A percentile compares a stretch with the other conserved stretches of the same genome.
Evolutionary conservation across 2,888 invertebrate species (phyloP).

Genomic region (Lasiommata megera): DNA sequence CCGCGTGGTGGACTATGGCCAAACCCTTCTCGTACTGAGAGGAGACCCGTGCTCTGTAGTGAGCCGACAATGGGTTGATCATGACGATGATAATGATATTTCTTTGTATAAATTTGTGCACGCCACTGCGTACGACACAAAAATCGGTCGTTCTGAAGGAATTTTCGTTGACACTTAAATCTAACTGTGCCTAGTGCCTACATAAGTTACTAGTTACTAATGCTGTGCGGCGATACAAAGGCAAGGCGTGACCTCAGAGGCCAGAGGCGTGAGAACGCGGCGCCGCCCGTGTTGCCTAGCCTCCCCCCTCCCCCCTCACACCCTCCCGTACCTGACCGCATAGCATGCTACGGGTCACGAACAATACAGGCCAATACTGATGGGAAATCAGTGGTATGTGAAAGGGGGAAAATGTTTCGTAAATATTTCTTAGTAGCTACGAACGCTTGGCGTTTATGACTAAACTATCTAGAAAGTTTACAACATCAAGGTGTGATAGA

Average conservation of each 20-base stretch:
- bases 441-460: too few species aligned
- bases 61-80: too few species aligned
- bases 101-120: background rate
- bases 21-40: too few species aligned
- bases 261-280: slow-evolving; percentile 75
- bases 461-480: too few species aligned
- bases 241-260: slow-evolving; percentile 76
- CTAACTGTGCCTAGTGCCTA: slow-evolving; percentile 20
- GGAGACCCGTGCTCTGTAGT: too few species aligned
- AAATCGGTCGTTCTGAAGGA: background rate
- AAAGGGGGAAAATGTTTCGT: slow-evolving; percentile 15
- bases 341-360: slow-evolving; percentile 44
- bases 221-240: slow-evolving; percentile 68
- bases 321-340: slow-evolving; percentile 42
- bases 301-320: slow-evolving; percentile 39
- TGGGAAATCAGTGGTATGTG: slow-evolving; percentile 26
- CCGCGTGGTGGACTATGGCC: too few species aligned
- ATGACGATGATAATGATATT: too few species aligned
- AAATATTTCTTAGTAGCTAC: background rate
- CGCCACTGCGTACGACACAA: background rate
- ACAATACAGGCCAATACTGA: slow-evolving; percentile 30
- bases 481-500: too few species aligned
- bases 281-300: slow-evolving; percentile 52
- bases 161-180: slow-evolving; percentile 22
- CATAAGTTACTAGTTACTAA: slow-evolving; percentile 34